phyloP scores from a whole-genome alignment of 2,888 invertebrate genomes.

The Trichogramma evanescens region DNA sequence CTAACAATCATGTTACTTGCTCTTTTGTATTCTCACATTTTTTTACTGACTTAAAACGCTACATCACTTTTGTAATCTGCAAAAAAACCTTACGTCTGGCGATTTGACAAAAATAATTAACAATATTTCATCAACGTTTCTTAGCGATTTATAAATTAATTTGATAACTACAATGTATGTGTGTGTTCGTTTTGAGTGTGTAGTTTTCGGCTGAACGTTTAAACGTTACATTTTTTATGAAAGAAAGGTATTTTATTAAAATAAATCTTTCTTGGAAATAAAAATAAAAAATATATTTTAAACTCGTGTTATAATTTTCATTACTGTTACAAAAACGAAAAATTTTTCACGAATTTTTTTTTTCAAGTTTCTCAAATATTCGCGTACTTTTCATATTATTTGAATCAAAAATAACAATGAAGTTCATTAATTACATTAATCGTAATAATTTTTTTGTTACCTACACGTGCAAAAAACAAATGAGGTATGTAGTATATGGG shows the following conservation, averaged over 20 bases:
- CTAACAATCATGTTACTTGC: too few relatives aligned
- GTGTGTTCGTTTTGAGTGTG: slow-evolving; percentile 3
- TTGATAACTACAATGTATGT: slow-evolving; percentile 17
- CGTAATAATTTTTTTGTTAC: slow-evolving; percentile 28
- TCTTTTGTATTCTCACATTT: slow-evolving; percentile 5
- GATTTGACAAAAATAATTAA: slow-evolving; percentile 21
- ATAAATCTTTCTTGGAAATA: slow-evolving; percentile 14
- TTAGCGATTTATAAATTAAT: slow-evolving; percentile 17
- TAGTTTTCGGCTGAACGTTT: not conserved
- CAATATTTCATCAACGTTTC: slow-evolving; percentile 15
- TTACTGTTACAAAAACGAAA: too few relatives aligned
- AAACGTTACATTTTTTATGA: slow-evolving; percentile 2
- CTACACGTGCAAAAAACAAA: slow-evolving; percentile 36
- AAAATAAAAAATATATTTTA: slow-evolving; percentile 23
- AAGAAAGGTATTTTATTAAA: slow-evolving; percentile 9
- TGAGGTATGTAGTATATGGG: slow-evolving; percentile 8
- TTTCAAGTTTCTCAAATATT: too few relatives aligned
- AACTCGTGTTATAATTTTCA: slow-evolving; percentile 17
- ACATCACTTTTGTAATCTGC: slow-evolving; percentile 19
- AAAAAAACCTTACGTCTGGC: slow-evolving; percentile 19
- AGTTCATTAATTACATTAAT: slow-evolving; percentile 34
- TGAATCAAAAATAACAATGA: slow-evolving; percentile 28
- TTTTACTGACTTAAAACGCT: slow-evolving; percentile 20
- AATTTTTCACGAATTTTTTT: too few relatives aligned
- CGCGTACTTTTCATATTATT: too few relatives aligned